phyloP scores from a whole-genome alignment of 2,888 invertebrate genomes.

The Crioceris asparagi region DNA sequence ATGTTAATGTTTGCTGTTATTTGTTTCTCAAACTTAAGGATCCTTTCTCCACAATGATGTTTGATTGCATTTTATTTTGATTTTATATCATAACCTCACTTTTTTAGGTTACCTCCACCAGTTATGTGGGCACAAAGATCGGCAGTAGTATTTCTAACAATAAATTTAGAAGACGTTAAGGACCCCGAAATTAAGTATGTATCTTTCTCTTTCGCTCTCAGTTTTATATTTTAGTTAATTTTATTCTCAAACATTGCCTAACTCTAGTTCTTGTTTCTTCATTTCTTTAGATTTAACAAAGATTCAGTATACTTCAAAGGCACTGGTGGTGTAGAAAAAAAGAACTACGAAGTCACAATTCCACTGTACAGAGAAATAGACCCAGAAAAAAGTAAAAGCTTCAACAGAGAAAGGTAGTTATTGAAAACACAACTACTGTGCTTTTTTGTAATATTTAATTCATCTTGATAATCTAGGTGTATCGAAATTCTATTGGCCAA shows the following conservation, averaged over 20 bases:
- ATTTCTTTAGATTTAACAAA: conserved; percentile 49
- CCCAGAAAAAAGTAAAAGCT: conserved; percentile 63
- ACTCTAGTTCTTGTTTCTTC: not conserved
- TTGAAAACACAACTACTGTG: not conserved
- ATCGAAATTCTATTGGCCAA: conserved; percentile 66
- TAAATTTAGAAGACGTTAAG: conserved; percentile 84
- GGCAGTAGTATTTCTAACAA: conserved; percentile 72
- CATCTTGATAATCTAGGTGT: conserved; percentile 35
- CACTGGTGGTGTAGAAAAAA: conserved; percentile 71
- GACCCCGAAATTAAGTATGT: conserved; percentile 68
- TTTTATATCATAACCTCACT: conserved; percentile 26
- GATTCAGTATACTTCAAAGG: conserved; percentile 75
- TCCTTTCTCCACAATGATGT: too few species aligned
- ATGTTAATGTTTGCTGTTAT: too few species aligned
- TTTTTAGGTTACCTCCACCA: conserved; percentile 59
- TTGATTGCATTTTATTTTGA: too few species aligned
- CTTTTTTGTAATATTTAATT: not conserved
- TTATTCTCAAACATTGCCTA: not conserved
- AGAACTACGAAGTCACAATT: conserved; percentile 79
- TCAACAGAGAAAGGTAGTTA: conserved; percentile 52
- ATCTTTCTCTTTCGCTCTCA: not conserved
- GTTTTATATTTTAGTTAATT: not conserved
- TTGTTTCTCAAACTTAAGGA: too few species aligned
- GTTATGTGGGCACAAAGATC: conserved; percentile 92
- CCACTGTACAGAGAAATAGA: conserved; percentile 73